Base-by-base conservation (phyloP, 2,797 vertebrate genomes). In the Acanthurus tractus region DNA sequence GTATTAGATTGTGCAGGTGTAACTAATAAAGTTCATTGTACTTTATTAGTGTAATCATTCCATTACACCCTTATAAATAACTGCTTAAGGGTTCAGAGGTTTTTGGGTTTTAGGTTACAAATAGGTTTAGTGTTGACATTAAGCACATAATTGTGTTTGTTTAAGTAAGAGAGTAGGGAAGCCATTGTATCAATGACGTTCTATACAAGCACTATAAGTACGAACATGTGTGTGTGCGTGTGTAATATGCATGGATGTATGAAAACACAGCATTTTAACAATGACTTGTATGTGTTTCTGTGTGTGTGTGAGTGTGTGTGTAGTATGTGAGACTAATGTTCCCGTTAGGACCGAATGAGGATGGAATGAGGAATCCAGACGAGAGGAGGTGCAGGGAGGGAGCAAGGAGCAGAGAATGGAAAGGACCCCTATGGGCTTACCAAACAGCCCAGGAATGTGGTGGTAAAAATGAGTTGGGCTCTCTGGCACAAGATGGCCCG, bases 401-500 rank as follows among this genome's bases (percentile, higher is more conserved):
- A 75, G 48, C 63, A 68, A 44, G 48, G 52, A 15, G 25, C 50
- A 36, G 67, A 36, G 55, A 70, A 84, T 75, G 63, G 66, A 72
- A 58, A 63, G 66, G 83, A 89, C 87, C 91, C 81, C 84, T 88
- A 64, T 86, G 80, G 76, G 79, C 88, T 96, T 95, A 95, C 92
- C 91, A 82, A 92, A 93, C 86, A 82, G 91, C 83, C 76, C 56
- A 94, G 94, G 95, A 96, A 96, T 93, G 88, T 76, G 56, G 90
- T 86, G 92, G 93, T 94, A 90, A 93, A 93, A 94, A 88, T 82
- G 78, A 92, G 89, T 93, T 94, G 89, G 93, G 91, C 89, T 95
- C 94, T 93, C 93, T 94, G 93, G 95, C 90, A 94, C 94, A 92
- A 89, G 87, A 92, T 93, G 89, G 91, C 87, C 93, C 90, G 92